Percentiles rank a stretch among this genome's conserved stretches.
These are phyloP conservation scores for Propsilocerus akamusi DNA, from an alignment of 1,140 invertebrate genomes.

Conservation along the genomic window DNA sequence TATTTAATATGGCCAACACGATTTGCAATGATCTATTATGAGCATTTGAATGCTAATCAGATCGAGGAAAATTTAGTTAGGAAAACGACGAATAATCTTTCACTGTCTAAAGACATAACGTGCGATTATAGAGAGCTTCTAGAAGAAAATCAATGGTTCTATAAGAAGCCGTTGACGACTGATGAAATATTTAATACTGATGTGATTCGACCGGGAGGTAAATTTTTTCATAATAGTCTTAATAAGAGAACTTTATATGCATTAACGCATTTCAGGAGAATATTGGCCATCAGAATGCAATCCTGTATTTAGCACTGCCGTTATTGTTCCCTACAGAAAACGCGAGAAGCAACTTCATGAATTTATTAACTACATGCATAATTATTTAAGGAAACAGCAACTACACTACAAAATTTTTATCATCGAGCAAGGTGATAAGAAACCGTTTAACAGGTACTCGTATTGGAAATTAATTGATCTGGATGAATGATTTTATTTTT, in stretches of 20 bases:
- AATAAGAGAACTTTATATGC: background rate
- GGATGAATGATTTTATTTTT: too few relatives aligned
- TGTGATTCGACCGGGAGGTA: slow-evolving; percentile 16
- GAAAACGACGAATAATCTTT: slow-evolving; percentile 15
- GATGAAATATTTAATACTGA: slow-evolving; percentile 11
- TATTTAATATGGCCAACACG: slow-evolving; percentile 13
- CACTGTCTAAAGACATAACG: slow-evolving; percentile 11
- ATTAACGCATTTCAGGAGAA: slow-evolving; percentile 32
- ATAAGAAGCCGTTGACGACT: slow-evolving; percentile 12
- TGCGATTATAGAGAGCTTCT: slow-evolving; percentile 20
- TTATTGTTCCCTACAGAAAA: slow-evolving; percentile 79
- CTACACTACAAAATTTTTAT: slow-evolving; percentile 70
- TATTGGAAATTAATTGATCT: too few relatives aligned
- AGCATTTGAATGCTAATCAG: slow-evolving; percentile 13
- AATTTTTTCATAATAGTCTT: slow-evolving; percentile 4
- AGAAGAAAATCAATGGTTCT: slow-evolving; percentile 14
- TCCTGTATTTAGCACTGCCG: slow-evolving; percentile 57
- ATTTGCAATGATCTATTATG: slow-evolving; percentile 19
- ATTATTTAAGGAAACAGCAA: slow-evolving; percentile 70
- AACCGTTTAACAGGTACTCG: slow-evolving; percentile 84
- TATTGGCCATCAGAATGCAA: slow-evolving; percentile 56
- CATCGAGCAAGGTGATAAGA: slow-evolving; percentile 62
- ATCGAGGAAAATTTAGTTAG: slow-evolving; percentile 13
- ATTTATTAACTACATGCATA: slow-evolving; percentile 78
- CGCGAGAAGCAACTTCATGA: slow-evolving; percentile 56